Evolutionary conservation across 2,888 invertebrate genomes (phyloP), one percentile per base, ranked within the genome.

Genomic region (Marronus borbonicus): DNA sequence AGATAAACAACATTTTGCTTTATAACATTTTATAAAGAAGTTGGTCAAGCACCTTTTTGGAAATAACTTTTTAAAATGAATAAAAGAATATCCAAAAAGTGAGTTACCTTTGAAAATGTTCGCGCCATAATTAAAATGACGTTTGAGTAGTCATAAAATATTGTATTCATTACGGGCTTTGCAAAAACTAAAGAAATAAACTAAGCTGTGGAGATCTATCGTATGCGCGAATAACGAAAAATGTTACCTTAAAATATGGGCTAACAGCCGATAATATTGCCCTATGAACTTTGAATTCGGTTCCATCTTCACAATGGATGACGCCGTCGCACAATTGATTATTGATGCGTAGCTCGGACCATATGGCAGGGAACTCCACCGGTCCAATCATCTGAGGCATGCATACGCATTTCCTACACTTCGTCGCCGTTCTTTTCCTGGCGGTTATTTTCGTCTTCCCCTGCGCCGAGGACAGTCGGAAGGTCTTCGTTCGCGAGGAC

Each of bases 221-320:
- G 5, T 62, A 12, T 1, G n/a, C 44, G 49, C 44, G 10, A 31
- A 31, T 39, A 31, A 17, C 8, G n/a, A 58, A 20, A n/a, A 52
- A 28, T 7, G n/a, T 58, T 74, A 85, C 85, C 83, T 85, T 92
- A 87, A 95, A 94, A 88, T 94, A 94, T 28, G 94, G 93, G 88
- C 94, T 94, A 65, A 92, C 92, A 44, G 93, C 93, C 39, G 94
- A 93, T 76, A 95, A 88, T 82, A 95, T 93, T 17, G 92, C 93
- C 79, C 94, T 90, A 84, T 95, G 94, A 68, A 94, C 90, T 82
- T 90, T 90, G 85, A 93, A 93, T 69, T 91, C 88, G 84, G 90
- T 89, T 84, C 92, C 92, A 84, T 92, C 92, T 78, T 90, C 90
- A 86, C 93, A 93, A 81, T 90, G 89, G 76, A 95, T 92, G 24